Conservation (phyloP, 2,888 invertebrate species). For the Nomada lathburiana region DNA sequence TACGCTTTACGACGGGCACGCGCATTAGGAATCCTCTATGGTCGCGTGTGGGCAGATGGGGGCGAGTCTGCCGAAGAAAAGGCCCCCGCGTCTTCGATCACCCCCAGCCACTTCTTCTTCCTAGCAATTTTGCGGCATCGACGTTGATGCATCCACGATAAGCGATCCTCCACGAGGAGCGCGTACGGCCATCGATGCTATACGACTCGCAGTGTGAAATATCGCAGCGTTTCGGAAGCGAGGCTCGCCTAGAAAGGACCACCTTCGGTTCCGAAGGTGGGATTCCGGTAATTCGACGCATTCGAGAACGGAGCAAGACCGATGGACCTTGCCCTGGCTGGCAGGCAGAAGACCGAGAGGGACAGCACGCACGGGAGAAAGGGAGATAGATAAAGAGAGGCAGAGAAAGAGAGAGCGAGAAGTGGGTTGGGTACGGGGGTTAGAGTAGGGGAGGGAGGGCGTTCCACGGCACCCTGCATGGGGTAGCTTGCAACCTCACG, state of each 20-base stretch:
- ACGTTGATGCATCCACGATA: constrained; percentile 3
- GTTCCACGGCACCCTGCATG: constrained; percentile 83
- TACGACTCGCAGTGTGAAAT: constrained; percentile 11
- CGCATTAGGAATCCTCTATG: constrained; percentile 11
- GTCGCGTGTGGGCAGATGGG: constrained; percentile 17
- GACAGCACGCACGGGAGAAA: constrained; percentile 7
- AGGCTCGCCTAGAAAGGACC: constrained; percentile 48
- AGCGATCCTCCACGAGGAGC: neutral
- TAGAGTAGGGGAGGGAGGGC: constrained; percentile 79
- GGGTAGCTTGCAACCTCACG: constrained; percentile 83
- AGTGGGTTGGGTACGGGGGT: constrained; percentile 73
- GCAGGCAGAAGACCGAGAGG: neutral
- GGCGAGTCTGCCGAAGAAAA: neutral
- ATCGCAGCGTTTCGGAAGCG: constrained; percentile 7
- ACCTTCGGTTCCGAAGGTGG: constrained; percentile 74
- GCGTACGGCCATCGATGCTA: neutral
- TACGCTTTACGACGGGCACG: constrained; percentile 5
- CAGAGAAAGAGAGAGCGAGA: constrained; percentile 56
- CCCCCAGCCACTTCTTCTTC: neutral
- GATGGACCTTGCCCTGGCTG: constrained; percentile 22
- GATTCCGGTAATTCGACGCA: constrained; percentile 81
- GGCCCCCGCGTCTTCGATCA: neutral
- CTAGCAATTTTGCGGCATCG: neutral
- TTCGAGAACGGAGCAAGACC: constrained; percentile 57
- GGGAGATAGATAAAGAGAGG: constrained; percentile 40